phyloP scores from a whole-genome alignment of 2,797 vertebrate species.

The Karalla daura region DNA sequence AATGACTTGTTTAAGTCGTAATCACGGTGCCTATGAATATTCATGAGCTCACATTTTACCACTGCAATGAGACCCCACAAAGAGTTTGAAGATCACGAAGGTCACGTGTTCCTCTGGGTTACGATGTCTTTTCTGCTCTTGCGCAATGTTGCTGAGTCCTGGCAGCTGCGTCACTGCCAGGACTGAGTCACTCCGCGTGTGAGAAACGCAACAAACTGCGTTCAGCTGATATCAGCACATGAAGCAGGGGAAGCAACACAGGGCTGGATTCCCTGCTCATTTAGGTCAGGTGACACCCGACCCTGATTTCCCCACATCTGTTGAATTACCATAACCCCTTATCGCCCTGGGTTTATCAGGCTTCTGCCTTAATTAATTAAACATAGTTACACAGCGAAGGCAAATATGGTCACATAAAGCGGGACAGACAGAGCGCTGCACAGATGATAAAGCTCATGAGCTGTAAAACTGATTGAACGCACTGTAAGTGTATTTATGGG shows the following conservation, averaged over 20 bases:
- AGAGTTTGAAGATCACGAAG: background rate
- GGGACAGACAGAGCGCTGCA: background rate
- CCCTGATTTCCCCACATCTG: background rate
- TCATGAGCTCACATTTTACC: background rate
- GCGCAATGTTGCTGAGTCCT: conserved; percentile 34
- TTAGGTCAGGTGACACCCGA: background rate
- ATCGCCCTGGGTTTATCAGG: background rate
- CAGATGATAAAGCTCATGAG: background rate
- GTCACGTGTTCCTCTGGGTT: background rate
- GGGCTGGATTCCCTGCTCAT: background rate
- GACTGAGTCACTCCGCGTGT: conserved; percentile 57
- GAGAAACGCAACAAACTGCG: conserved; percentile 29
- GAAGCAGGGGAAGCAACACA: background rate
- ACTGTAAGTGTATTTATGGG: background rate
- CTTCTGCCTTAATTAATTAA: background rate
- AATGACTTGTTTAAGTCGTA: background rate
- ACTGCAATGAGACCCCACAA: background rate
- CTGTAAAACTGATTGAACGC: background rate
- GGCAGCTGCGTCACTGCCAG: conserved; percentile 60
- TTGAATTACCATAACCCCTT: background rate
- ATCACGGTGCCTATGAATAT: background rate
- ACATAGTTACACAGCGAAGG: background rate
- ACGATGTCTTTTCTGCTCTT: conserved; percentile 31
- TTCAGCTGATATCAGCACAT: conserved; percentile 23
- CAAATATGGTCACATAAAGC: background rate